Evolutionary conservation across 53 echinoderm and acorn worm genomes (phyloP).

Genomic region (Holothuria leucospilota): DNA sequence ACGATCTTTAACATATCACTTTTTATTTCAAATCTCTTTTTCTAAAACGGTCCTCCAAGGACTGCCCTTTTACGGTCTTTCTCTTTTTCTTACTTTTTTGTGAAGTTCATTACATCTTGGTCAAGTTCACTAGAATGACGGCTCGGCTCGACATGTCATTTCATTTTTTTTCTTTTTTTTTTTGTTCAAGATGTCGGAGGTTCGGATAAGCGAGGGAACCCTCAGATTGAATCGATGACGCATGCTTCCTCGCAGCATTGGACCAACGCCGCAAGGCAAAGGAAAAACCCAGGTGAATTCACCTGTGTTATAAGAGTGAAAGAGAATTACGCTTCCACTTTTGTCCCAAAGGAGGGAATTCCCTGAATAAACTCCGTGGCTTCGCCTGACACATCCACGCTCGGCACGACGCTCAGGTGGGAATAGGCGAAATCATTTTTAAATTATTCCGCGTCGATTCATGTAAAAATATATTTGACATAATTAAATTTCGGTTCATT

Average conservation of each 20-base stretch:
- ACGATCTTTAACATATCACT: conserved; percentile 40
- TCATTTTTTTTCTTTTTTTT: background rate
- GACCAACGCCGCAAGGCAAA: conserved; percentile 23
- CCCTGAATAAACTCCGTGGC: background rate
- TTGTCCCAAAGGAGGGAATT: conserved; percentile 32
- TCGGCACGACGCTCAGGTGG: background rate
- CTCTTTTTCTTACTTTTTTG: conserved; percentile 4
- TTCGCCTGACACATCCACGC: conserved; percentile 19
- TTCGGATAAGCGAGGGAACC: conserved; percentile 8
- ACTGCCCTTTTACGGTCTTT: background rate
- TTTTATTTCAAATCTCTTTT: conserved; percentile 21
- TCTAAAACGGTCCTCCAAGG: conserved; percentile 23
- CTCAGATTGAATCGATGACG: conserved; percentile 22
- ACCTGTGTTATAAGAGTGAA: background rate
- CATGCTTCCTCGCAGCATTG: conserved; percentile 32
- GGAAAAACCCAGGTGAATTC: background rate
- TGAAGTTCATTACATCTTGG: conserved; percentile 18
- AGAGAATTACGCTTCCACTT: conserved; percentile 16
- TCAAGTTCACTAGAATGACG: conserved; percentile 19
- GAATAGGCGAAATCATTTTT: conserved; percentile 22
- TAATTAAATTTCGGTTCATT: conserved; percentile 35
- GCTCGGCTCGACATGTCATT: background rate
- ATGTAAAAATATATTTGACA: conserved; percentile 39
- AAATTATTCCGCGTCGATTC: conserved; percentile 35
- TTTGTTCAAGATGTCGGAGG: background rate